These are phyloP conservation scores for Xanthia icteritia DNA, from an alignment of 2,888 invertebrate species.

Conservation along the genomic window DNA sequence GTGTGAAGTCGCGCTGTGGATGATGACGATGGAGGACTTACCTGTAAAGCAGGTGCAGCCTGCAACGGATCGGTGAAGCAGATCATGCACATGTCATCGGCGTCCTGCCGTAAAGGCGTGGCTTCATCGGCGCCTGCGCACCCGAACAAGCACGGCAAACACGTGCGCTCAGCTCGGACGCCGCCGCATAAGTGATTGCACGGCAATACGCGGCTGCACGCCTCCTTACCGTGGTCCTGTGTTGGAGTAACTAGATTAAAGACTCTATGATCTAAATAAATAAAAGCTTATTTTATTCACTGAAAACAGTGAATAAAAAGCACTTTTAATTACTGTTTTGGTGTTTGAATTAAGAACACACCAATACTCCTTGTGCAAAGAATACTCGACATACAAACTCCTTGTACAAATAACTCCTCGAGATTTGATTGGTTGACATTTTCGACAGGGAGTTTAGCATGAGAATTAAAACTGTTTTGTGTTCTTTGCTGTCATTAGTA, in stretches of 20 bases:
- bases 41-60: slow-evolving; percentile 98
- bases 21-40: slow-evolving; percentile 67
- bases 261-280: not conserved
- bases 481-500: no score
- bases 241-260: not conserved
- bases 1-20: not conserved
- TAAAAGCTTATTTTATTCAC: no score
- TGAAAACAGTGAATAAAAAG: no score
- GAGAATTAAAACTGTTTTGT: no score
- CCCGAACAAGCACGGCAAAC: slow-evolving; percentile 97
- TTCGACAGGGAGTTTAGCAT: no score
- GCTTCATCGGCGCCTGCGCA: slow-evolving; percentile 96
- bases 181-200: slow-evolving; percentile 99
- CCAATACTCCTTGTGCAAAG: no score
- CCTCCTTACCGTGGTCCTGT: slow-evolving; percentile 94
- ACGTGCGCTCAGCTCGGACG: slow-evolving; percentile 95
- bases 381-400: no score
- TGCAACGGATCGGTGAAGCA: slow-evolving; percentile 99
- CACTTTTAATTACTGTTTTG: no score
- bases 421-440: no score
- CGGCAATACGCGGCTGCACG: slow-evolving; percentile 94
- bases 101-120: slow-evolving; percentile 96
- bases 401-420: no score
- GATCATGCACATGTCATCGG: slow-evolving; percentile 99
- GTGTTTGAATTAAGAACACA: no score